phyloP scores from a whole-genome alignment of 2,797 vertebrate species.

The Tragopan temminckii region DNA sequence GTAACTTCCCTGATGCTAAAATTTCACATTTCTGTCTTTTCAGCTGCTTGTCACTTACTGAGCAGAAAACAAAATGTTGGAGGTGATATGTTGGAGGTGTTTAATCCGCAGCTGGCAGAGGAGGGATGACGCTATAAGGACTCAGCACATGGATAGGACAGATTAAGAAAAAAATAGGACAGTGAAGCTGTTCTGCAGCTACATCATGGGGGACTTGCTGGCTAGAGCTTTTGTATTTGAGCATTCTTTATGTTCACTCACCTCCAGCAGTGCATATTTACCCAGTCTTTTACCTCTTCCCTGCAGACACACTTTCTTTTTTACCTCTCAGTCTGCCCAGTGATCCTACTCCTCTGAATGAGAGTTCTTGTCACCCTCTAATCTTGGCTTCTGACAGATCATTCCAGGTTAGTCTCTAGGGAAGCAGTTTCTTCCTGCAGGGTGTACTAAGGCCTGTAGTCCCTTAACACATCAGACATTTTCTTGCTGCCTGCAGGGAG shows the following conservation, averaged over 20 bases:
- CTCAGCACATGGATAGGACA: neutral
- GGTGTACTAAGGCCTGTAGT: neutral
- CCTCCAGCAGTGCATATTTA: neutral
- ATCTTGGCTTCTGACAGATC: neutral
- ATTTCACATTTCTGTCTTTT: neutral
- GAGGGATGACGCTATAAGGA: neutral
- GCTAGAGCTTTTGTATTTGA: neutral
- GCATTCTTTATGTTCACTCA: neutral
- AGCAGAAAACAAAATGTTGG: neutral
- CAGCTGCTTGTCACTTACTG: neutral
- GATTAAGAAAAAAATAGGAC: neutral
- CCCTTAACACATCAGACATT: neutral
- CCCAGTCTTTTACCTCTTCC: neutral
- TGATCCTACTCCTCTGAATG: neutral
- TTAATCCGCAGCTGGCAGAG: neutral
- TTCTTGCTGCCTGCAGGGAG: neutral
- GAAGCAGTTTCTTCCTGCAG: neutral
- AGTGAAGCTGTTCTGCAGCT: neutral
- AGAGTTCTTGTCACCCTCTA: neutral
- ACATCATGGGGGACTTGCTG: neutral
- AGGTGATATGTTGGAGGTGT: neutral
- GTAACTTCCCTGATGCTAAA: neutral
- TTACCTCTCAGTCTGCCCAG: accelerated
- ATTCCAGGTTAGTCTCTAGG: neutral
- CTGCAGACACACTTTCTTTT: neutral